Conservation (phyloP, 2,888 invertebrate species). For the Diadegma fenestrale region DNA sequence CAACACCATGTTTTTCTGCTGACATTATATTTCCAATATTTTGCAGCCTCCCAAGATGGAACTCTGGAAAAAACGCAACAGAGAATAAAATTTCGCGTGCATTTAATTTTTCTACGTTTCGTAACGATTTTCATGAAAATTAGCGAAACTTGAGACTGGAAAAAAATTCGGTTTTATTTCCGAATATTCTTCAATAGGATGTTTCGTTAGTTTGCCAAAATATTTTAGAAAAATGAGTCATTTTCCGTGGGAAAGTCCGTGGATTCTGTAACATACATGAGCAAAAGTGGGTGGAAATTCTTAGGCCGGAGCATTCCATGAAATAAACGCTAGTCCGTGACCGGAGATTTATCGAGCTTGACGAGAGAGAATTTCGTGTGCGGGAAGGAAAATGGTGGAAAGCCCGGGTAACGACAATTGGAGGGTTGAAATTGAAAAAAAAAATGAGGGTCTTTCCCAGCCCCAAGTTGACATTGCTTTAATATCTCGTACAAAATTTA, state of each 20-base stretch:
- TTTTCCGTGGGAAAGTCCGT: background rate
- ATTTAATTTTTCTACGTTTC: background rate
- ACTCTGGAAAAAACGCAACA: background rate
- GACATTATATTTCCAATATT: background rate
- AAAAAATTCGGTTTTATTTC: too few relatives aligned
- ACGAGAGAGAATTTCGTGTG: conserved; percentile 45
- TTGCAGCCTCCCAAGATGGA: background rate
- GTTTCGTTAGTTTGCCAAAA: background rate
- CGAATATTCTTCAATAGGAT: background rate
- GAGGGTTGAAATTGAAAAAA: conserved; percentile 50
- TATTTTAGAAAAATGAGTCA: background rate
- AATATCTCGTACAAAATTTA: conserved; percentile 21
- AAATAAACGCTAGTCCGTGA: conserved; percentile 62
- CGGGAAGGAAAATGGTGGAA: conserved; percentile 23
- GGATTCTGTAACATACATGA: background rate
- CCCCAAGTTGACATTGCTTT: conserved; percentile 36
- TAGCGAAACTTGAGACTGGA: background rate
- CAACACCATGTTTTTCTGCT: background rate
- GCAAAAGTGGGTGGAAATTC: conserved; percentile 35
- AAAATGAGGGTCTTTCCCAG: conserved; percentile 35
- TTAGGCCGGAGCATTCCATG: conserved; percentile 44
- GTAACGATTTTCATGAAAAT: background rate
- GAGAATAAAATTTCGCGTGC: background rate
- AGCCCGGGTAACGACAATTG: conserved; percentile 1
- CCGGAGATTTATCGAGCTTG: conserved; percentile 70